Percentiles rank a stretch among this genome's conserved stretches.
phyloP scores from a whole-genome alignment of 1,140 invertebrate genomes.

The Bactericera cockerelli region DNA sequence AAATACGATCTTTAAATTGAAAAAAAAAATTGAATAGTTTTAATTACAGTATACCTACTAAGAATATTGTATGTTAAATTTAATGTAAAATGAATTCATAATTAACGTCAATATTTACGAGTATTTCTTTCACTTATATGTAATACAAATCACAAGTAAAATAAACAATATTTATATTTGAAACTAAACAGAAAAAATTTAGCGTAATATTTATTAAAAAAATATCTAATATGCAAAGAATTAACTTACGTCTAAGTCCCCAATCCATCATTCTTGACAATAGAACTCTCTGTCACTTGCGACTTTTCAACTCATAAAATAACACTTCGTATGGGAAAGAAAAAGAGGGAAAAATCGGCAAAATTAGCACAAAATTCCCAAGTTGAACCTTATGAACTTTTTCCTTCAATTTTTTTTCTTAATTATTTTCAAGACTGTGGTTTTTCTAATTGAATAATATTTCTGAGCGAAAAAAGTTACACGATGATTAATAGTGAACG shows the following conservation, averaged over 20 bases:
- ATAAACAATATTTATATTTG: too few species aligned
- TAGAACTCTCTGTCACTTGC: neutral
- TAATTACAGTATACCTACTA: too few species aligned
- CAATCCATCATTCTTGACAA: constrained; percentile 48
- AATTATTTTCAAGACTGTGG: neutral
- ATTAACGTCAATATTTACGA: too few species aligned
- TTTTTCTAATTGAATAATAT: constrained; percentile 7
- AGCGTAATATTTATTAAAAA: too few species aligned
- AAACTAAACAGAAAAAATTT: too few species aligned
- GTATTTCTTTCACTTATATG: too few species aligned
- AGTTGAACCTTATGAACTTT: neutral
- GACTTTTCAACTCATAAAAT: neutral
- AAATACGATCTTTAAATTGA: too few species aligned
- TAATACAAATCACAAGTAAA: too few species aligned
- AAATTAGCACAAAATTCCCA: neutral
- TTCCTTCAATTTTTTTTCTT: neutral
- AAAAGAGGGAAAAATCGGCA: neutral
- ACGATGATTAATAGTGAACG: neutral
- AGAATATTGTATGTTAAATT: too few species aligned
- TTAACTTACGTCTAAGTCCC: constrained; percentile 60
- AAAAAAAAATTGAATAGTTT: too few species aligned
- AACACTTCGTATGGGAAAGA: neutral
- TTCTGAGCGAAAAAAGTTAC: neutral
- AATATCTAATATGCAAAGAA: too few species aligned
- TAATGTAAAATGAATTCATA: too few species aligned